phyloP scores from a whole-genome alignment of 2,113 vertebrate species.

The Pantherophis guttatus region DNA sequence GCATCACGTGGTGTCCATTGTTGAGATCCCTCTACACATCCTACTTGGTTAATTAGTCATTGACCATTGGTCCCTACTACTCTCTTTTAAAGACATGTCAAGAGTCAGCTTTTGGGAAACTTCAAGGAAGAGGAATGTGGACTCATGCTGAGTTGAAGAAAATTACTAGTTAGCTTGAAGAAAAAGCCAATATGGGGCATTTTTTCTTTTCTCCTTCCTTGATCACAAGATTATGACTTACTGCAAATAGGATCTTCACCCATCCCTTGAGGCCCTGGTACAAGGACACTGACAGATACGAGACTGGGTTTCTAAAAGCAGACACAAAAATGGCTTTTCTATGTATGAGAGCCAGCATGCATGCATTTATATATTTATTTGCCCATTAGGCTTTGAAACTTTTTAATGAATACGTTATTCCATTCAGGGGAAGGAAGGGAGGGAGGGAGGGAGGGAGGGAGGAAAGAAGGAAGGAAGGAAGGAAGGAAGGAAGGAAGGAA shows the following conservation, averaged over 20 bases:
- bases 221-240: background rate
- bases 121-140: background rate
- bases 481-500: background rate
- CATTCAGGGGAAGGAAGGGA: background rate
- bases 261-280: background rate
- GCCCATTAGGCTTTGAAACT: background rate
- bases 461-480: background rate
- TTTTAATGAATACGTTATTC: background rate
- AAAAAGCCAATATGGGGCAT: background rate
- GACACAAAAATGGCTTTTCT: background rate
- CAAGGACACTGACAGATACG: background rate
- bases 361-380: background rate
- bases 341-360: background rate
- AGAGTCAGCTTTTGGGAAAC: background rate
- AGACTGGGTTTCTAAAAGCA: background rate
- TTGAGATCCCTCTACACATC: background rate
- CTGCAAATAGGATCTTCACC: accelerated
- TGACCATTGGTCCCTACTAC: background rate
- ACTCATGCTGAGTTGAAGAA: background rate
- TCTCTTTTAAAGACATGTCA: background rate
- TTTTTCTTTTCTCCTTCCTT: background rate
- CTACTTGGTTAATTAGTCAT: background rate
- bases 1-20: background rate
- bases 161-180: background rate
- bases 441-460: background rate